phyloP scores from a whole-genome alignment of 2,113 vertebrate species.

The Connochaetes taurinus region DNA sequence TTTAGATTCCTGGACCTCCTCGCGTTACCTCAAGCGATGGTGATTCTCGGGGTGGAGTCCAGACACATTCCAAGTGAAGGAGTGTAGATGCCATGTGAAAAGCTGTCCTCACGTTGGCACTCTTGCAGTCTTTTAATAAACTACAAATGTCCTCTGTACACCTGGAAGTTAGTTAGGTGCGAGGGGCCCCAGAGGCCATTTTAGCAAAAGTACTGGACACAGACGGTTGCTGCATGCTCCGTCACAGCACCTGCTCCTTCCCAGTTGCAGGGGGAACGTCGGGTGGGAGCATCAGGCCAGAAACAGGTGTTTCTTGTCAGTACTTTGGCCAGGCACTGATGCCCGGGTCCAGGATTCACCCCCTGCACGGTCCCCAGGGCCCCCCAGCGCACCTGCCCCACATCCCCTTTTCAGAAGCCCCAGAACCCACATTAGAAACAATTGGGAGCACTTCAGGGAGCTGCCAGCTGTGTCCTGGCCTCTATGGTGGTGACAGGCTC shows the following conservation, averaged over 20 bases:
- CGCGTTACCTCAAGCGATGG: background rate
- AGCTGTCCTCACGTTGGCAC: background rate
- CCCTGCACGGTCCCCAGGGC: fast-evolving
- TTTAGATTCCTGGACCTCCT: background rate
- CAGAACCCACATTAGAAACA: background rate
- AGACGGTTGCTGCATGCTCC: fast-evolving
- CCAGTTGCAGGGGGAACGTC: background rate
- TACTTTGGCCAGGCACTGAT: background rate
- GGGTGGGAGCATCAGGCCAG: no score
- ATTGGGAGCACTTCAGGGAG: fast-evolving
- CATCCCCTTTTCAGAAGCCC: background rate
- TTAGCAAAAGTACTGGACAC: background rate
- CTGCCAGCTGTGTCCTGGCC: background rate
- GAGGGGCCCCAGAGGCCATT: background rate
- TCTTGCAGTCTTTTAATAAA: background rate
- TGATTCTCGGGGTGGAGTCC: background rate
- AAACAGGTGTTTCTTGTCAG: background rate
- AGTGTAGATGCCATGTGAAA: background rate
- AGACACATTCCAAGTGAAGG: background rate
- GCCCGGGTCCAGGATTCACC: fast-evolving
- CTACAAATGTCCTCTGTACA: background rate
- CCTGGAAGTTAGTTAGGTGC: background rate
- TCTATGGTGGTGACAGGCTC: fast-evolving
- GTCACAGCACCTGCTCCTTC: background rate
- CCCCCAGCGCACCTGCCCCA: background rate